phyloP scores from a whole-genome alignment of 2,113 vertebrate species.

The Thomomys bottae region DNA sequence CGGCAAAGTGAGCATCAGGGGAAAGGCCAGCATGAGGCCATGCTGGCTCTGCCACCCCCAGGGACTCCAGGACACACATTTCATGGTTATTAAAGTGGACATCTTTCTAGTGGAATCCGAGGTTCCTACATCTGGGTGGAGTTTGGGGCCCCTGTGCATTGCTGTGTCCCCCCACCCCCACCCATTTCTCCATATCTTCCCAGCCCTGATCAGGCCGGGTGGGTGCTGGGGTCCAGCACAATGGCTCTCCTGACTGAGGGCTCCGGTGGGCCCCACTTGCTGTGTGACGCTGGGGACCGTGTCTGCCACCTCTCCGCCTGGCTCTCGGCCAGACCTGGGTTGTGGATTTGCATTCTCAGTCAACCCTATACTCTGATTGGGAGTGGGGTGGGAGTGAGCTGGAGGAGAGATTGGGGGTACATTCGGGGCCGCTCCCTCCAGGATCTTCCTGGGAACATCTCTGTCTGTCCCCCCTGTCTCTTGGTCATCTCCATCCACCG shows the following conservation, averaged over 20 bases:
- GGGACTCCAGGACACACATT: background rate
- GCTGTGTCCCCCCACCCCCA: no score
- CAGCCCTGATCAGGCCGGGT: background rate
- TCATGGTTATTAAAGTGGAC: background rate
- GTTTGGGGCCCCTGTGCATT: background rate
- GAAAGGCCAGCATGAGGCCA: accelerated
- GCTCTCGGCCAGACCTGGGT: background rate
- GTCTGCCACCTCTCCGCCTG: background rate
- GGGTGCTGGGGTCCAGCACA: background rate
- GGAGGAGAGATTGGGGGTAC: background rate
- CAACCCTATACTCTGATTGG: background rate
- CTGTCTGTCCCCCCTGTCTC: background rate
- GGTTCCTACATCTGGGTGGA: background rate
- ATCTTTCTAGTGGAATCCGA: background rate
- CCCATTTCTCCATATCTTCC: background rate
- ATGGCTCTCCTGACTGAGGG: background rate
- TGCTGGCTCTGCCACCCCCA: background rate
- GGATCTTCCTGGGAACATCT: background rate
- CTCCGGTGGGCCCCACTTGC: background rate
- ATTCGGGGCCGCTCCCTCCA: background rate
- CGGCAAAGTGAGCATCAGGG: background rate
- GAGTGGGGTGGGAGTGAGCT: no score
- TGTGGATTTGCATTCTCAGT: background rate
- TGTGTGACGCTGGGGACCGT: accelerated
- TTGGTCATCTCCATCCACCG: no score